Evolutionary conservation across 1,140 invertebrate species (phyloP).

Genomic region (Apis florea): DNA sequence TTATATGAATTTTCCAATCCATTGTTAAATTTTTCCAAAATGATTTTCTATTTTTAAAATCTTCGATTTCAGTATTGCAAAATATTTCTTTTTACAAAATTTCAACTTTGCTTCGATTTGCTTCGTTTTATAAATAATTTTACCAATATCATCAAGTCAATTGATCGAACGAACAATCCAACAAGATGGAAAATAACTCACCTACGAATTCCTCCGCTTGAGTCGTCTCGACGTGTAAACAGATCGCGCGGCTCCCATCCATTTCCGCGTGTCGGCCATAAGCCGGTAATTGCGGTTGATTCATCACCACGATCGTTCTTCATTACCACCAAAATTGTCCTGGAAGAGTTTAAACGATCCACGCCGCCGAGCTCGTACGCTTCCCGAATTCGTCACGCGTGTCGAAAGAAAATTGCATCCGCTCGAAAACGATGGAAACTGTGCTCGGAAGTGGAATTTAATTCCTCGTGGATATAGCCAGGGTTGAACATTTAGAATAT

Average conservation of each 20-base stretch:
- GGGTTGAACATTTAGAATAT: neutral
- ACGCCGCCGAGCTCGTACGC: neutral
- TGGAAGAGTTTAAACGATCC: constrained; percentile 46
- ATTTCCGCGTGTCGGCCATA: constrained; percentile 46
- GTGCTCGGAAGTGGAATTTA: neutral
- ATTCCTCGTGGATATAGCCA: neutral
- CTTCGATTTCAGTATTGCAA: too few species aligned
- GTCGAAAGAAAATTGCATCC: constrained; percentile 6
- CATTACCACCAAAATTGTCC: constrained; percentile 58
- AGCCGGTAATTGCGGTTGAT: constrained; percentile 61
- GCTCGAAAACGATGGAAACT: neutral
- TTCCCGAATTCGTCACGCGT: neutral
- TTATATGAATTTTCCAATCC: too few species aligned
- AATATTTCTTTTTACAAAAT: too few species aligned
- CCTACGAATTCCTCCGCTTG: neutral
- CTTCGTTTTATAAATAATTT: neutral
- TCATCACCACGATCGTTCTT: constrained; percentile 56
- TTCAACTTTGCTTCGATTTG: too few species aligned
- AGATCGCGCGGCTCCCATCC: constrained; percentile 43
- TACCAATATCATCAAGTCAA: too few species aligned
- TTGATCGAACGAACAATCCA: too few species aligned
- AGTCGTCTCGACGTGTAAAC: constrained; percentile 40
- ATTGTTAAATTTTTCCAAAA: too few species aligned
- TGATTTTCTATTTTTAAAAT: too few species aligned
- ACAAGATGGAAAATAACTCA: neutral